A percentile compares a stretch with the other conserved stretches of the same genome.
Evolutionary conservation across 2,113 vertebrate species (phyloP).

Genomic region (Protobothrops flavoviridis): DNA sequence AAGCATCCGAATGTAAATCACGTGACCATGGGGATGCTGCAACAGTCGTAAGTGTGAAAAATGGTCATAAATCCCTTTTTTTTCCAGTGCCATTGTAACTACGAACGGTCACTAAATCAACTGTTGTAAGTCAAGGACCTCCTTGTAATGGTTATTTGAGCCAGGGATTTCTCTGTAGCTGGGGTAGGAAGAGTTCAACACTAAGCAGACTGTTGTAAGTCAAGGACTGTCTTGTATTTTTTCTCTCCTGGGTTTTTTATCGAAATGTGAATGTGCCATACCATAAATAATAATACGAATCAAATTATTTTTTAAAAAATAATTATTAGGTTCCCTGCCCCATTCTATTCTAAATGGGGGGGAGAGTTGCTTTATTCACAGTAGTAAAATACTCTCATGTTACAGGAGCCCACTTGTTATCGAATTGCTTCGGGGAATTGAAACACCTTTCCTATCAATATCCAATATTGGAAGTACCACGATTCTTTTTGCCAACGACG

Average conservation of each 20-base stretch:
- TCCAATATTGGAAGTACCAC: neutral
- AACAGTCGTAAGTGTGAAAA: too few species aligned
- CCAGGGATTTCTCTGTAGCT: too few species aligned
- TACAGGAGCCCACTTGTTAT: neutral
- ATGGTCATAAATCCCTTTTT: too few species aligned
- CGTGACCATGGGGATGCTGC: too few species aligned
- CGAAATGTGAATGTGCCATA: neutral
- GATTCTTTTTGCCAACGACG: neutral
- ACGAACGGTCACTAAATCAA: too few species aligned
- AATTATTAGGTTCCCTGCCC: neutral
- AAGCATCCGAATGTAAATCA: too few species aligned
- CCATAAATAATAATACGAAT: neutral
- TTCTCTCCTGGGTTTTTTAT: neutral
- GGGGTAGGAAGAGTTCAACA: too few species aligned
- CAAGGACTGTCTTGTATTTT: neutral
- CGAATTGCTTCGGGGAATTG: neutral
- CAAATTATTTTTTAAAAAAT: neutral
- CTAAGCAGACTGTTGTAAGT: too few species aligned
- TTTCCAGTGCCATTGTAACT: too few species aligned
- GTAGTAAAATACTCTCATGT: neutral
- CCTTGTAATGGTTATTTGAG: too few species aligned
- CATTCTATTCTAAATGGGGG: neutral
- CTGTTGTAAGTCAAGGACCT: too few species aligned
- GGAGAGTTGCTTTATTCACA: neutral
- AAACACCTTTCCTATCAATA: neutral